Evolutionary conservation across 2,797 vertebrate species (phyloP).

Genomic region (Synanceia verrucosa): DNA sequence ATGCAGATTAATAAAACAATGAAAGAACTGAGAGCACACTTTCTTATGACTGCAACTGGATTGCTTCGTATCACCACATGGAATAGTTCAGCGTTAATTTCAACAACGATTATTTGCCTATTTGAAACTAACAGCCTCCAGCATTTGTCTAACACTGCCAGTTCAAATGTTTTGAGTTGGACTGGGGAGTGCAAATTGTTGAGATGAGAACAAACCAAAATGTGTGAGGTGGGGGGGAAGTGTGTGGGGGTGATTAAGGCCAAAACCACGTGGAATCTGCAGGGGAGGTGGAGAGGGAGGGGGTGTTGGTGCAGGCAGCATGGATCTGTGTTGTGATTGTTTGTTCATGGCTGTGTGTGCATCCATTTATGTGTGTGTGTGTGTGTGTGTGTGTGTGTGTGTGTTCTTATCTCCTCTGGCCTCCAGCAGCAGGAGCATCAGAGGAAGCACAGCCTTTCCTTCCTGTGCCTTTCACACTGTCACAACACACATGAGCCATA

Average conservation of each 20-base stretch:
- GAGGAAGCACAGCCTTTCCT: conserved; percentile 83
- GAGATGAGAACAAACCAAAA: conserved; percentile 50
- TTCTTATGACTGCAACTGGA: neutral
- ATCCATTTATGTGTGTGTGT: conserved; percentile 37
- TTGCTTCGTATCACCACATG: conserved; percentile 25
- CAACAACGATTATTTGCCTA: conserved; percentile 38
- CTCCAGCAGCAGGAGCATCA: conserved; percentile 82
- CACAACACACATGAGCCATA: conserved; percentile 73
- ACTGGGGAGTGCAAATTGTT: conserved; percentile 36
- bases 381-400: conserved; percentile 43
- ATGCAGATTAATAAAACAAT: conserved; percentile 4
- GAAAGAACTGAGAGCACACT: neutral
- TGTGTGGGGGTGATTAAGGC: conserved; percentile 49
- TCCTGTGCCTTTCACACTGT: conserved; percentile 85
- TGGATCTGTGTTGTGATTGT: conserved; percentile 72
- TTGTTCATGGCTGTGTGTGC: conserved; percentile 51
- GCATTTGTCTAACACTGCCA: conserved; percentile 11
- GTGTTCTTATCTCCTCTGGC: conserved; percentile 78
- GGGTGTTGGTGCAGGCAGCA: conserved; percentile 60
- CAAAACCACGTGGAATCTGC: conserved; percentile 68
- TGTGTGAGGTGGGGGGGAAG: conserved; percentile 33
- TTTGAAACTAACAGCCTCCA: conserved; percentile 33
- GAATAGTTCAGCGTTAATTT: conserved; percentile 44
- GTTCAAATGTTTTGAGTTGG: conserved; percentile 48
- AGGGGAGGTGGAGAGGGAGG: conserved; percentile 50